These are phyloP conservation scores for Blastomussa wellsi DNA, from an alignment of 92 coral and sea anemone genomes.

Conservation along the genomic window DNA sequence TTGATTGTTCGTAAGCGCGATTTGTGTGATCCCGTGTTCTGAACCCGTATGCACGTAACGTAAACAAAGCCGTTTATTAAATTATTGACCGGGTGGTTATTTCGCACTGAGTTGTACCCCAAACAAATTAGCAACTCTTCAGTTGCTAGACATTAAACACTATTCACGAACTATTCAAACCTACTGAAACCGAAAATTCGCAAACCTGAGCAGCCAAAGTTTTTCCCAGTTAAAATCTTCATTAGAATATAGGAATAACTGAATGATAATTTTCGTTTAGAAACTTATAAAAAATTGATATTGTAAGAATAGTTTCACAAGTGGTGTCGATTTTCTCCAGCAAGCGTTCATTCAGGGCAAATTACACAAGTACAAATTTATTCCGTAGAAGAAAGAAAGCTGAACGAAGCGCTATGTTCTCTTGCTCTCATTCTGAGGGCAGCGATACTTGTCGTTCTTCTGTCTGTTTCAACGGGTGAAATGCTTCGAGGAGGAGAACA, in stretches of 20 bases:
- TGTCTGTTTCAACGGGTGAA: conserved; percentile 62
- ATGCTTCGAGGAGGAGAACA: conserved; percentile 62
- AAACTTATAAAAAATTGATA: conserved; percentile 37
- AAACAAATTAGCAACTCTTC: conserved; percentile 52
- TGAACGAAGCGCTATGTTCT: conserved; percentile 73
- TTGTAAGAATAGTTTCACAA: conserved; percentile 10
- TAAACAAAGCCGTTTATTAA: conserved; percentile 87
- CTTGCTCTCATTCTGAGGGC: conserved; percentile 83
- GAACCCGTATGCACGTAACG: conserved; percentile 62
- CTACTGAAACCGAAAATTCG: not conserved
- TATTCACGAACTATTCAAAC: conserved; percentile 46
- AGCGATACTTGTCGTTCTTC: conserved; percentile 90
- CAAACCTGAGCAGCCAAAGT: not conserved
- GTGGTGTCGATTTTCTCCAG: not conserved
- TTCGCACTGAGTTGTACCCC: conserved; percentile 53
- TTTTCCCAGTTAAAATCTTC: conserved; percentile 5
- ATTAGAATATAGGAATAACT: not conserved
- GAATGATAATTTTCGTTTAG: conserved; percentile 12
- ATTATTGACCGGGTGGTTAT: conserved; percentile 81
- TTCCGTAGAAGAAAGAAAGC: conserved; percentile 29
- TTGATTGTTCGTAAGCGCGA: conserved; percentile 33
- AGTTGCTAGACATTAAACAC: conserved; percentile 59
- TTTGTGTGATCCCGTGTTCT: conserved; percentile 66
- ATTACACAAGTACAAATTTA: not conserved
- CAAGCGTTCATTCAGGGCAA: conserved; percentile 1